Evolutionary conservation across 2,797 vertebrate genomes (phyloP).

Genomic region (Manis crassicaudata): DNA sequence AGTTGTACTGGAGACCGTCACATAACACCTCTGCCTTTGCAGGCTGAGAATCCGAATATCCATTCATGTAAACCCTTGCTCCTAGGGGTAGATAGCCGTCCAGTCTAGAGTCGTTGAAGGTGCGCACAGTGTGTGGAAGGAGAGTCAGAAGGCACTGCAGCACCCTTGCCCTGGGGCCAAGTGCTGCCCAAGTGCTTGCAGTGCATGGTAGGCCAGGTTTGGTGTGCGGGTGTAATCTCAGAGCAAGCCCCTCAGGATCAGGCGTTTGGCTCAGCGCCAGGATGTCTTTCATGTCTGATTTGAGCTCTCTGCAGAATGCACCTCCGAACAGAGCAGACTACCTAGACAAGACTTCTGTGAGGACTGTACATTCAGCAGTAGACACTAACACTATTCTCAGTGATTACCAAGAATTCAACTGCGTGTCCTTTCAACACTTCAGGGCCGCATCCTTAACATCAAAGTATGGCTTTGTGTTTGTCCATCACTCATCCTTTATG

Average conservation of each 20-base stretch:
- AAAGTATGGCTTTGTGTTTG: conserved; percentile 33
- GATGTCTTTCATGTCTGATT: not conserved
- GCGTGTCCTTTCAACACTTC: not conserved
- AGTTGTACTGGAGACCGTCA: not conserved
- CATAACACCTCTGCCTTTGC: not conserved
- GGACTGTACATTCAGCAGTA: not conserved
- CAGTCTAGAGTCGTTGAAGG: not conserved
- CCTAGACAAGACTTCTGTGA: conserved; percentile 15
- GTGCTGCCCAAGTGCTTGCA: conserved; percentile 1
- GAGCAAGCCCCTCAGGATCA: not conserved
- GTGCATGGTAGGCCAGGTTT: not conserved
- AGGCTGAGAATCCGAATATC: not conserved
- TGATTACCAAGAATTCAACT: conserved; percentile 34
- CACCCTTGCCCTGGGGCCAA: not conserved
- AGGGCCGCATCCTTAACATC: not conserved
- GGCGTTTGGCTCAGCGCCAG: not conserved
- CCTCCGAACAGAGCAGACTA: not conserved
- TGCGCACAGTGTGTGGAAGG: not conserved
- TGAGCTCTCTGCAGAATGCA: not conserved
- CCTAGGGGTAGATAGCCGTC: not conserved
- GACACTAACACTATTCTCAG: not conserved
- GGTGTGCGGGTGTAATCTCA: not conserved
- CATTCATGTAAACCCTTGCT: not conserved
- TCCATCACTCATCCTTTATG: conserved; percentile 13
- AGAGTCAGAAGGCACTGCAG: not conserved